These are phyloP conservation scores for Nemopilema nomurai DNA, from an alignment of 30 jellyfish, hydroid and myxozoan genomes.

Conservation along the genomic window DNA sequence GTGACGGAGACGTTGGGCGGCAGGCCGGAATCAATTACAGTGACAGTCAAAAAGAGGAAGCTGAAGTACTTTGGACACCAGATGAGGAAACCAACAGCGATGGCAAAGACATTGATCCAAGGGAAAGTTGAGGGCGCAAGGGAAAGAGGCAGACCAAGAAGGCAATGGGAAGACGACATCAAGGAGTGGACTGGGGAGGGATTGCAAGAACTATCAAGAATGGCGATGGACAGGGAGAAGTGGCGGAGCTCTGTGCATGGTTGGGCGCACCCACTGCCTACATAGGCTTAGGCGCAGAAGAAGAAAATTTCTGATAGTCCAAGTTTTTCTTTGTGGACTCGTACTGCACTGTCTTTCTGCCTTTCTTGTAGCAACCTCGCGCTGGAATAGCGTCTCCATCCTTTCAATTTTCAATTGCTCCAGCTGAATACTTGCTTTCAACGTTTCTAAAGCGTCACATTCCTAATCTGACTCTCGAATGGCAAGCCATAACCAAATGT, in stretches of 20 bases:
- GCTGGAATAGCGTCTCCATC: too few species aligned
- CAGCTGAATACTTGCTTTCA: too few species aligned
- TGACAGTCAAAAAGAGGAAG: constrained; percentile 23
- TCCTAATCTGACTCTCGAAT: too few species aligned
- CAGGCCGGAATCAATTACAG: constrained; percentile 23
- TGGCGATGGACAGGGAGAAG: constrained; percentile 15
- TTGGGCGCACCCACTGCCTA: constrained; percentile 40
- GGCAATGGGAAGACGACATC: constrained; percentile 31
- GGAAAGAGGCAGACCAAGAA: constrained; percentile 38
- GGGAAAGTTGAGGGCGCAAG: constrained; percentile 34
- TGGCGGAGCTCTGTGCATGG: constrained; percentile 28
- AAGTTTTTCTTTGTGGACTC: too few species aligned
- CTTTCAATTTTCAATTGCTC: too few species aligned
- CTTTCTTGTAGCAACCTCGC: too few species aligned
- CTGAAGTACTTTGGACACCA: constrained; percentile 39
- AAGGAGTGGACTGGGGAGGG: constrained; percentile 42
- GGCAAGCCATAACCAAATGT: too few species aligned
- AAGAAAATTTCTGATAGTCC: too few species aligned
- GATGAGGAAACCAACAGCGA: constrained; percentile 16
- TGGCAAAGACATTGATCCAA: constrained; percentile 27
- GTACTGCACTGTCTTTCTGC: too few species aligned
- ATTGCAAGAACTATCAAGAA: constrained; percentile 9
- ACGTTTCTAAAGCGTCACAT: too few species aligned
- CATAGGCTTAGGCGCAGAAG: constrained; percentile 36
- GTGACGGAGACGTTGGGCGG: constrained; percentile 22